A percentile compares a stretch with the other conserved stretches of the same genome.
These are phyloP conservation scores for Paelopatides confundens DNA, from an alignment of 53 echinoderm and acorn worm species.

Conservation along the genomic window DNA sequence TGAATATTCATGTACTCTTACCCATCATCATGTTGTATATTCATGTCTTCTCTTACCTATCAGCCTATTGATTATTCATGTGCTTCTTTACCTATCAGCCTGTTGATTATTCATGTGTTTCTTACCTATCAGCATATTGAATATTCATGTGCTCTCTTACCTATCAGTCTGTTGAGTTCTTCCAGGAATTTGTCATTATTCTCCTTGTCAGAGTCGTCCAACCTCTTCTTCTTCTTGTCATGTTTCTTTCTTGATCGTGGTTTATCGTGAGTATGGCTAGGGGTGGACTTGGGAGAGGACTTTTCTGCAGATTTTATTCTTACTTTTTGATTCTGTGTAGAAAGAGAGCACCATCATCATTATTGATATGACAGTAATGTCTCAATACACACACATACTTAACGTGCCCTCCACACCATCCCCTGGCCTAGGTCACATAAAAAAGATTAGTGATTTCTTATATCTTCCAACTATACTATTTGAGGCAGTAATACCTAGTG, in stretches of 20 bases:
- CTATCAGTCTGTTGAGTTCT: slow-evolving; percentile 10
- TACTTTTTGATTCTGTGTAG: slow-evolving; percentile 5
- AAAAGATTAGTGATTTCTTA: too few relatives aligned
- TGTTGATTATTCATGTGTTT: not conserved
- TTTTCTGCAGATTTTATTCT: not conserved
- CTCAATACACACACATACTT: too few relatives aligned
- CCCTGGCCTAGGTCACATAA: too few relatives aligned
- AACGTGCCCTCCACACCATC: too few relatives aligned
- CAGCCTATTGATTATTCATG: not conserved
- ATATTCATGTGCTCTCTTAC: not conserved
- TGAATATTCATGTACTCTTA: too few relatives aligned
- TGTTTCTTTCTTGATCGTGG: slow-evolving; percentile 21
- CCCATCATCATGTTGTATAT: too few relatives aligned
- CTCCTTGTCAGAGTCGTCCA: not conserved
- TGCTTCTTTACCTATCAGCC: not conserved
- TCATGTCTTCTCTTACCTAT: too few relatives aligned
- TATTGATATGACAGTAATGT: too few relatives aligned
- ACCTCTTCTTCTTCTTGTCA: not conserved
- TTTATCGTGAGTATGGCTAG: not conserved
- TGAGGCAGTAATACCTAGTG: too few relatives aligned
- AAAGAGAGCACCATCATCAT: too few relatives aligned
- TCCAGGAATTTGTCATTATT: slow-evolving; percentile 23
- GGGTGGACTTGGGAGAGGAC: slow-evolving; percentile 17
- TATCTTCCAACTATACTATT: too few relatives aligned
- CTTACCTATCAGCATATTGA: not conserved